phyloP scores from a whole-genome alignment of 2,888 invertebrate genomes.

The Oxystoma pomonae region DNA sequence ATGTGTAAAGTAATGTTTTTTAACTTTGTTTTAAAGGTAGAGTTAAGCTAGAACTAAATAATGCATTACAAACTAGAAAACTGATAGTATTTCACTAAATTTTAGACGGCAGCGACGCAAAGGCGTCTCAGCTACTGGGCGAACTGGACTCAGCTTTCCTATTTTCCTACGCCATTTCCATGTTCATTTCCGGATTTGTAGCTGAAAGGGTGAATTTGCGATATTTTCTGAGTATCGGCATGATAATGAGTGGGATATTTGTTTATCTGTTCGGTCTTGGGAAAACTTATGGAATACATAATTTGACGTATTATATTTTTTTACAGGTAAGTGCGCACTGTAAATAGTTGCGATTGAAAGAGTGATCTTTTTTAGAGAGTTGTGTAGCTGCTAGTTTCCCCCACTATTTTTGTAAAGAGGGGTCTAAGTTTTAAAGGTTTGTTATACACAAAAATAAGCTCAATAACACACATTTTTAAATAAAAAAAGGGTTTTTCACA shows the following conservation, averaged over 20 bases:
- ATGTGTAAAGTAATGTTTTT: too few relatives aligned
- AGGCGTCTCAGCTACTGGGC: conserved; percentile 77
- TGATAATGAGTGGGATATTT: conserved; percentile 82
- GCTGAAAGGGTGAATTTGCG: conserved; percentile 89
- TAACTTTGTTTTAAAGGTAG: too few relatives aligned
- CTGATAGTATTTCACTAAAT: too few relatives aligned
- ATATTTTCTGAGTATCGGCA: conserved; percentile 86
- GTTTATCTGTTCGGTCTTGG: conserved; percentile 89
- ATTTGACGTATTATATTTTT: conserved; percentile 73
- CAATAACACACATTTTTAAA: too few relatives aligned
- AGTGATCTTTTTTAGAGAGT: too few relatives aligned
- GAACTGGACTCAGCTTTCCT: conserved; percentile 87
- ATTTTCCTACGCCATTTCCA: conserved; percentile 87
- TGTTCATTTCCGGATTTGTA: conserved; percentile 87
- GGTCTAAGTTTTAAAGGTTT: too few relatives aligned
- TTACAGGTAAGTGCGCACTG: conserved; percentile 86
- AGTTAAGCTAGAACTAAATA: not conserved
- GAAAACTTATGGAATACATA: conserved; percentile 74
- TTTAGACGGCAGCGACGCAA: conserved; percentile 62
- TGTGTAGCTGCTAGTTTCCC: too few relatives aligned
- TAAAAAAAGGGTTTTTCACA: too few relatives aligned
- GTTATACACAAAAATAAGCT: too few relatives aligned
- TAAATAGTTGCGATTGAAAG: too few relatives aligned
- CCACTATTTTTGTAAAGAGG: too few relatives aligned
- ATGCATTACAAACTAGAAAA: not conserved